Conservation (phyloP, 2,888 invertebrate genomes). For the Mythimna ferrago region DNA sequence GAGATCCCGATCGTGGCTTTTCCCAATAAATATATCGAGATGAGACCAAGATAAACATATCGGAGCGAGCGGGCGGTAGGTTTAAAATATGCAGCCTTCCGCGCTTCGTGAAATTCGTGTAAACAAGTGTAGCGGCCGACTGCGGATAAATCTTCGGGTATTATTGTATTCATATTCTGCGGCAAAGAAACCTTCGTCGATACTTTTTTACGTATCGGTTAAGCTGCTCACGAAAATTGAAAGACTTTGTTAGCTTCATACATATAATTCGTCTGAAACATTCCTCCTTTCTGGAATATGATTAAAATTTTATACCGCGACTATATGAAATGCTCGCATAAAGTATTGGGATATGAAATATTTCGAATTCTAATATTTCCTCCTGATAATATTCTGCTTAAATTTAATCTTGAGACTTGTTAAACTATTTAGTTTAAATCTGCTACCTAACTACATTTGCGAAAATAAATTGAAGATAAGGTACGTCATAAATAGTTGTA, state of each 20-base stretch:
- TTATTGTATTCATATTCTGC: slow-evolving; percentile 79
- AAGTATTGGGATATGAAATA: slow-evolving; percentile 48
- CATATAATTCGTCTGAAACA: slow-evolving; percentile 56
- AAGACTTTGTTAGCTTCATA: slow-evolving; percentile 64
- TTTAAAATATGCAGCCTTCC: slow-evolving; percentile 88
- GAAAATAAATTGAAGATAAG: slow-evolving; percentile 31
- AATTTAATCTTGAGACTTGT: slow-evolving; percentile 39
- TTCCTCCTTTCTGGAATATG: slow-evolving; percentile 55
- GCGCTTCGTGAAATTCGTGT: slow-evolving; percentile 84
- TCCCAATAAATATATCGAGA: slow-evolving; percentile 88
- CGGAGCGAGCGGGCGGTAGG: slow-evolving; percentile 78
- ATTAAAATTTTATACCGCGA: slow-evolving; percentile 58
- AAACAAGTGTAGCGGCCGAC: slow-evolving; percentile 82
- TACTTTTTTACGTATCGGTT: slow-evolving; percentile 71
- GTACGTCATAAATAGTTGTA: slow-evolving; percentile 48
- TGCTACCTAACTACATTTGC: slow-evolving; percentile 14
- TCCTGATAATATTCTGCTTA: slow-evolving; percentile 21
- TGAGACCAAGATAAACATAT: slow-evolving; percentile 88
- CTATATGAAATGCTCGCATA: slow-evolving; percentile 42
- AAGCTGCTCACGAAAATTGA: slow-evolving; percentile 68
- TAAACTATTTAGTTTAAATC: slow-evolving; percentile 29
- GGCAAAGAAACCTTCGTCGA: slow-evolving; percentile 69
- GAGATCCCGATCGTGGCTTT: slow-evolving; percentile 81
- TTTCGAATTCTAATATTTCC: slow-evolving; percentile 39
- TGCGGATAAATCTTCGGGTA: slow-evolving; percentile 80